Evolutionary conservation across 2,797 vertebrate genomes (phyloP), one percentile per base, ranked within the genome.

Genomic region (Pyrocephalus nanus): DNA sequence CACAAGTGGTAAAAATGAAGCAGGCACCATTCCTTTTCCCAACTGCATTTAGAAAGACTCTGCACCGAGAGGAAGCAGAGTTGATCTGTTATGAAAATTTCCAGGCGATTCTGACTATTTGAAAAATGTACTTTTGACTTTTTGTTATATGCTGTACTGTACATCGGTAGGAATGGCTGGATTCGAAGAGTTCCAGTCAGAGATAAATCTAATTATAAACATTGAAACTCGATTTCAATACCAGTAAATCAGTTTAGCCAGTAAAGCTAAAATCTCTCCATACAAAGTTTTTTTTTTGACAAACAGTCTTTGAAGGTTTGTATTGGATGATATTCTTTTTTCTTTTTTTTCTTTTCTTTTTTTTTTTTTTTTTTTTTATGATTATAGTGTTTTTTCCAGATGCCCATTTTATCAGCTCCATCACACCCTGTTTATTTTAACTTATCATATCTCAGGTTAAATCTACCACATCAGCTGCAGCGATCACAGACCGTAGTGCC

Each of bases 401-500:
- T 83, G 66, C 50, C 15, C 4, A 4, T 94, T 94, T 91, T 92
- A 16, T 90, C 84, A 86, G 67, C 55, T 93, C 67, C 53, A 70
- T 94, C 90, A 62, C 48, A 90, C 47, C 22, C 30, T 80, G 83
- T 93, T 94, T 73, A 48, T 73, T 94, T 91, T 86, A 89, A 82
- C 69, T 93, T 89, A 30, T 11, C 27, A 12, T 80, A 45, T 87
- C 66, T 90, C 65, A 66, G 54, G 62, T 95, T 96, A 79, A 87
- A 92, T 87, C 90, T 87, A 61, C 55, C 57, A 66, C 84, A 73
- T 90, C 67, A 62, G 40, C 60, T 80, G 54, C 42, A 74, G 36
- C 0, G 4, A 90, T 92, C 81, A 88, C 80, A 89, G 78, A 48
- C 7, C 6, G 1, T 22, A 7, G 61, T 57, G 78, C 90, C 92